Evolutionary conservation across 92 coral and sea anemone species (phyloP).

Genomic region (Palythoa grandis): DNA sequence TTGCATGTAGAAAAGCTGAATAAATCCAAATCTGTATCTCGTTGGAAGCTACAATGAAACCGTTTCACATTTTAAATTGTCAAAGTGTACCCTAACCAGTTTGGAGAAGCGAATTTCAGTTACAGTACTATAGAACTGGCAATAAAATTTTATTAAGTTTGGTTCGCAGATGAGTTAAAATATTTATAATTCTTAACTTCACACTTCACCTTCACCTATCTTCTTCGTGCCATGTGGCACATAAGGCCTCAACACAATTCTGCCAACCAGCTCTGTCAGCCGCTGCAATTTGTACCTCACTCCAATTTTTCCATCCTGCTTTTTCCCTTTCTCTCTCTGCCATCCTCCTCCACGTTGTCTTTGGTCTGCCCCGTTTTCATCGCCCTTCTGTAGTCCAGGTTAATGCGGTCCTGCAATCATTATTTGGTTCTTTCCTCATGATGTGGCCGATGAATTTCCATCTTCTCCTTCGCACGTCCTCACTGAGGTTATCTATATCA

Average conservation of each 20-base stretch:
- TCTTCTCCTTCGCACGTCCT: neutral
- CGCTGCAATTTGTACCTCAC: too few species aligned
- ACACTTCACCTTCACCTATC: too few species aligned
- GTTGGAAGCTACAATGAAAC: neutral
- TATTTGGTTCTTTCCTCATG: neutral
- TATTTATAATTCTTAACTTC: too few species aligned
- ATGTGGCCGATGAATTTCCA: neutral
- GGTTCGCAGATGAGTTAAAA: neutral
- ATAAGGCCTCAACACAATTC: too few species aligned
- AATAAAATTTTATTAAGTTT: neutral
- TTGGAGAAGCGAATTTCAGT: neutral
- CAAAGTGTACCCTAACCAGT: neutral
- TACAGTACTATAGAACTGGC: too few species aligned
- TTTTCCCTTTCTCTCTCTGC: too few species aligned
- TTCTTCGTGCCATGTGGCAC: too few species aligned
- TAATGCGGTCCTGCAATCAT: neutral
- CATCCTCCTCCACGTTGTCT: neutral
- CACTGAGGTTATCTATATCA: neutral
- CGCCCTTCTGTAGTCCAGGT: neutral
- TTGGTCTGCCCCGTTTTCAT: neutral
- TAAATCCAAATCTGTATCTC: neutral
- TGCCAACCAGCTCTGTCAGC: too few species aligned
- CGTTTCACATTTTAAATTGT: neutral
- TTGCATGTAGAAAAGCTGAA: neutral
- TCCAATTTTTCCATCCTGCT: too few species aligned